These are phyloP conservation scores for Circaetus gallicus DNA, from an alignment of 2,113 vertebrate species.

Conservation along the genomic window DNA sequence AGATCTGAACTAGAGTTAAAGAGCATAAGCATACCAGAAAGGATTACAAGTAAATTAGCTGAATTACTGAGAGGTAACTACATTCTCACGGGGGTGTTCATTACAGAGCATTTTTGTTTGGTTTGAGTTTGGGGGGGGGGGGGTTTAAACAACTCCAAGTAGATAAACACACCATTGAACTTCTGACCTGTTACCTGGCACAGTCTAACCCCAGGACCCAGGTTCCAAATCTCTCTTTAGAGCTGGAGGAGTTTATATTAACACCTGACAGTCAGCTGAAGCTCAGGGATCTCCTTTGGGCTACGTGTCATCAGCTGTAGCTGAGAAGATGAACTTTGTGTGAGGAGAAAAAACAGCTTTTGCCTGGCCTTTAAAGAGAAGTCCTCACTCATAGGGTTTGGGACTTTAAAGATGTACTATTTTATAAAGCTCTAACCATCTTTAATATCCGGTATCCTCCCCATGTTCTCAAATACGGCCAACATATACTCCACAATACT, in stretches of 20 bases:
- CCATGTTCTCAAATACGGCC: neutral
- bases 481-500: neutral
- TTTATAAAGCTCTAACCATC: neutral
- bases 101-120: neutral
- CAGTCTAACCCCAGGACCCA: rapidly evolving
- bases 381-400: neutral
- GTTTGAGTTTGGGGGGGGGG: neutral
- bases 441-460: neutral
- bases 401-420: neutral
- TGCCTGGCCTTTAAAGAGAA: neutral
- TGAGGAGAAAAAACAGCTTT: neutral
- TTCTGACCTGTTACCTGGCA: neutral
- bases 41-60: neutral
- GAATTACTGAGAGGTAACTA: neutral
- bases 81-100: rapidly evolving
- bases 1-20: neutral
- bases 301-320: neutral
- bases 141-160: neutral
- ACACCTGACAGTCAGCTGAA: neutral
- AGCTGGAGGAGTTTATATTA: neutral
- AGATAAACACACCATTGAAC: neutral
- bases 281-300: neutral
- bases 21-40: neutral
- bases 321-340: neutral
- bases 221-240: neutral